A percentile compares a stretch with the other conserved stretches of the same genome.
Conservation (phyloP, 1,140 invertebrate species). For the Platyura marginata region DNA sequence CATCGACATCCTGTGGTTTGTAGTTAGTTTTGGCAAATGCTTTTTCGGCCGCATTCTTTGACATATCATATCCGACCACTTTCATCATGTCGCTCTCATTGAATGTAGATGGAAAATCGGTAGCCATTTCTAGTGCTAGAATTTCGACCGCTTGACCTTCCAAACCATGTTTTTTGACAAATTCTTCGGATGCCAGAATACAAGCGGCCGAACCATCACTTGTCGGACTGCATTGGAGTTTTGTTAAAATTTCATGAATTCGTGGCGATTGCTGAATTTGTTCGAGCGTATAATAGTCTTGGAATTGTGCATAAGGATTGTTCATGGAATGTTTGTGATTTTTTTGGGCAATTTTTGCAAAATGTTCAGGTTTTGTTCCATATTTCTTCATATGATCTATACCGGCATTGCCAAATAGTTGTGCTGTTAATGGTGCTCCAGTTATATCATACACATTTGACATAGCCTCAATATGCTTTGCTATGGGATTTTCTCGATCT, state of each 20-base stretch:
- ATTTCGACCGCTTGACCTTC: conserved; percentile 84
- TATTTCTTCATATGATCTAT: conserved; percentile 93
- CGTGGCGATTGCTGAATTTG: conserved; percentile 71
- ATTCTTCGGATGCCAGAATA: conserved; percentile 77
- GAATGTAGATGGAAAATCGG: conserved; percentile 77
- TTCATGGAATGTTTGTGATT: conserved; percentile 94
- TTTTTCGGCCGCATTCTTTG: conserved; percentile 59
- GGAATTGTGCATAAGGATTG: conserved; percentile 90
- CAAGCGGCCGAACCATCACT: conserved; percentile 90
- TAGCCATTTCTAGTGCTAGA: conserved; percentile 88
- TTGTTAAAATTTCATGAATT: conserved; percentile 80
- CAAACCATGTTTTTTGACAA: conserved; percentile 65
- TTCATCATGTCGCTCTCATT: conserved; percentile 71
- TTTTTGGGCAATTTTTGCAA: conserved; percentile 95
- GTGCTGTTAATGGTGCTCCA: conserved; percentile 69
- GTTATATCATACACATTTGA: conserved; percentile 59
- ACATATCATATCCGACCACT: conserved; percentile 92
- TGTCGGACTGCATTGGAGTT: conserved; percentile 92
- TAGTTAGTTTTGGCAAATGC: conserved; percentile 63
- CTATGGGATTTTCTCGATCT: conserved; percentile 86
- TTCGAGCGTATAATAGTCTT: conserved; percentile 72
- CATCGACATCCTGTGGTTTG: conserved; percentile 68
- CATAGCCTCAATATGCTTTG: conserved; percentile 81
- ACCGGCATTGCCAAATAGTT: conserved; percentile 93
- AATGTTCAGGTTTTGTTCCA: conserved; percentile 78